Evolutionary conservation across 1,140 invertebrate genomes (phyloP).

Genomic region (Hylaeus volcanicus): DNA sequence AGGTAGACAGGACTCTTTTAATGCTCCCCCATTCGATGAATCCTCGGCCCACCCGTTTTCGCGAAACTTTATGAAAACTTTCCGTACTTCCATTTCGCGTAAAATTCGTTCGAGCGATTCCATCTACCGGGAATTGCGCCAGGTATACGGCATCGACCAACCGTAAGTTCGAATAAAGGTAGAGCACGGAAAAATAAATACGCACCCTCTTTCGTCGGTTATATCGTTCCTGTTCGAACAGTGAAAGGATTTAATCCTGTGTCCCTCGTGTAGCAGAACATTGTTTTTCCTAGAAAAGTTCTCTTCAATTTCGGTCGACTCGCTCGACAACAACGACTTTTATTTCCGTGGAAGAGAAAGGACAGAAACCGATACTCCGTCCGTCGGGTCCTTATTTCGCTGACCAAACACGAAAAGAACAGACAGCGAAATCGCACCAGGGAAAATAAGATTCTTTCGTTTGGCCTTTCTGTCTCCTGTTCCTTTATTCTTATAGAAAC

Average conservation of each 20-base stretch:
- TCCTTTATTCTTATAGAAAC: not conserved
- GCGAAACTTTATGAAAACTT: too few species aligned
- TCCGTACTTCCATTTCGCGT: too few species aligned
- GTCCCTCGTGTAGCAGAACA: not conserved
- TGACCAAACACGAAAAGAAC: constrained; percentile 14
- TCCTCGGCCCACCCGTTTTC: too few species aligned
- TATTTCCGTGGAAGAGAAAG: constrained; percentile 8
- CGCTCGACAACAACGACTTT: not conserved
- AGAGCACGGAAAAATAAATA: too few species aligned
- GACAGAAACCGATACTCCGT: constrained; percentile 7
- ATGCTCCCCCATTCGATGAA: too few species aligned
- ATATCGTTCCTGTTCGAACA: too few species aligned
- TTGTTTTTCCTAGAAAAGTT: not conserved
- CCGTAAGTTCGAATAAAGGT: too few species aligned
- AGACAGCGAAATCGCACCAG: not conserved
- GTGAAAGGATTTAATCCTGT: not conserved
- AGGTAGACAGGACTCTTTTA: too few species aligned
- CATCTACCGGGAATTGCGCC: too few species aligned
- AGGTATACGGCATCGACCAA: not conserved
- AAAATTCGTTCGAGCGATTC: too few species aligned
- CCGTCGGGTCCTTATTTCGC: not conserved
- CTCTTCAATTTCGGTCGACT: not conserved
- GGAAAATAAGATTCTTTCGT: constrained; percentile 28
- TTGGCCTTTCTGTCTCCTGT: constrained; percentile 1
- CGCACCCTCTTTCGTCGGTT: too few species aligned